These are phyloP conservation scores for Scartelaos histophorus DNA, from an alignment of 2,113 vertebrate species.

Conservation along the genomic window DNA sequence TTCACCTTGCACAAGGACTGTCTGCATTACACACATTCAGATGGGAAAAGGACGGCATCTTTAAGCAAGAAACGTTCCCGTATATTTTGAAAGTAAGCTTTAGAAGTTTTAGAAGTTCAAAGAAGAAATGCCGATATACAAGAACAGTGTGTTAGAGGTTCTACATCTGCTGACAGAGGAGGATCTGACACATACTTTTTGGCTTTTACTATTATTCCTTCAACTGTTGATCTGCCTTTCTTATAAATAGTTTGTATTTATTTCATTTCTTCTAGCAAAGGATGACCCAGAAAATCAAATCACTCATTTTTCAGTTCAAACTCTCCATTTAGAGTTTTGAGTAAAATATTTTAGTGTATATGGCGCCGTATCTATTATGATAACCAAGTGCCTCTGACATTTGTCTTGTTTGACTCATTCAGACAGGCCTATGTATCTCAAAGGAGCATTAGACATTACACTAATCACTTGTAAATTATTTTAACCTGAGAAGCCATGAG, in stretches of 20 bases:
- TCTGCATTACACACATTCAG: slow-evolving; percentile 23
- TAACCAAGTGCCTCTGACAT: slow-evolving; percentile 18
- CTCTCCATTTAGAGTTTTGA: too few species aligned
- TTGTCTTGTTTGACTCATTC: slow-evolving; percentile 41
- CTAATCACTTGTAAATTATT: slow-evolving; percentile 19
- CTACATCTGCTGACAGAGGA: background rate
- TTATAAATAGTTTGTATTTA: too few species aligned
- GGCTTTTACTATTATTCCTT: too few species aligned
- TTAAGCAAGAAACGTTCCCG: background rate
- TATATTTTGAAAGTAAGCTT: background rate
- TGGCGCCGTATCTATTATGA: background rate
- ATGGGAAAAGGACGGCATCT: background rate
- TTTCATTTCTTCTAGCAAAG: too few species aligned
- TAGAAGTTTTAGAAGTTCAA: background rate
- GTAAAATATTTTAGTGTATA: background rate
- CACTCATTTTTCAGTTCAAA: too few species aligned
- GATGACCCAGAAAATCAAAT: too few species aligned
- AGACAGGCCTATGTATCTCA: slow-evolving; percentile 32
- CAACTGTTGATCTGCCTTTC: too few species aligned
- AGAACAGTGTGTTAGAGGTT: background rate
- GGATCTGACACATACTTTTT: too few species aligned
- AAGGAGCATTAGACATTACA: slow-evolving; percentile 30
- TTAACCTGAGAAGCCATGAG: slow-evolving; percentile 10
- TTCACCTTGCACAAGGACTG: slow-evolving; percentile 16
- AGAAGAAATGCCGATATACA: too few species aligned